Evolutionary conservation across 2,797 vertebrate genomes (phyloP).

Genomic region (Danionella dracula): DNA sequence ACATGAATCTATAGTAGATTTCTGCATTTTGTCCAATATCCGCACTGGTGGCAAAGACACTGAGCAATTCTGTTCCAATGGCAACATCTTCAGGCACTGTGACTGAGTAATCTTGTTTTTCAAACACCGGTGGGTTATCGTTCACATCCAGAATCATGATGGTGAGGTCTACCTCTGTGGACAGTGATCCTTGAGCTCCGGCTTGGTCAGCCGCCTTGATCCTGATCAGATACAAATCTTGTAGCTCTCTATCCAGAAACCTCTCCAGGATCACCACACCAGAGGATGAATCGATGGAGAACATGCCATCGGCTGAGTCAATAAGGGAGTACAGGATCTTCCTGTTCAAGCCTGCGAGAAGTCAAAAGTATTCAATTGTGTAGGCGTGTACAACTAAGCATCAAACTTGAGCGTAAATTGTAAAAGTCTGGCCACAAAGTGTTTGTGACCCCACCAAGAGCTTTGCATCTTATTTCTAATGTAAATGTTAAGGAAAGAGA

Average conservation of each 20-base stretch:
- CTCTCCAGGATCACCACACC: conserved; percentile 86
- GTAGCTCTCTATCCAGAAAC: conserved; percentile 83
- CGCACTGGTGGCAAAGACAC: conserved; percentile 82
- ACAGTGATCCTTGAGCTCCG: conserved; percentile 78
- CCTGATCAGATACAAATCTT: conserved; percentile 75
- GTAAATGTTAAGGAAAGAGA: too few species aligned
- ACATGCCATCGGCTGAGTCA: conserved; percentile 79
- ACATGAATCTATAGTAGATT: conserved; percentile 83
- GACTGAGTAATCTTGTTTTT: conserved; percentile 81
- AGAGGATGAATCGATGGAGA: conserved; percentile 84
- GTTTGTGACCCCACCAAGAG: too few species aligned
- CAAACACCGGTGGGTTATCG: conserved; percentile 94
- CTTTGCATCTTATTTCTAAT: too few species aligned
- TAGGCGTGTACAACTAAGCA: not conserved
- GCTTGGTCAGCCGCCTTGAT: conserved; percentile 83
- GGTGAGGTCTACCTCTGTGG: conserved; percentile 74
- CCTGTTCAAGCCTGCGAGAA: conserved; percentile 76
- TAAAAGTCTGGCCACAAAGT: too few species aligned
- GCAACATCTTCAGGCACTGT: conserved; percentile 83
- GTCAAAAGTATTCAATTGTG: not conserved
- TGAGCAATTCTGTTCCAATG: conserved; percentile 82
- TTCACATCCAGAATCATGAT: conserved; percentile 92
- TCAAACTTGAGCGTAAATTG: not conserved
- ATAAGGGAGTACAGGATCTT: conserved; percentile 83
- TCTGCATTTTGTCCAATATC: conserved; percentile 91